Base-by-base conservation (phyloP, 2,888 invertebrate genomes). In the Blomia tropicalis region DNA sequence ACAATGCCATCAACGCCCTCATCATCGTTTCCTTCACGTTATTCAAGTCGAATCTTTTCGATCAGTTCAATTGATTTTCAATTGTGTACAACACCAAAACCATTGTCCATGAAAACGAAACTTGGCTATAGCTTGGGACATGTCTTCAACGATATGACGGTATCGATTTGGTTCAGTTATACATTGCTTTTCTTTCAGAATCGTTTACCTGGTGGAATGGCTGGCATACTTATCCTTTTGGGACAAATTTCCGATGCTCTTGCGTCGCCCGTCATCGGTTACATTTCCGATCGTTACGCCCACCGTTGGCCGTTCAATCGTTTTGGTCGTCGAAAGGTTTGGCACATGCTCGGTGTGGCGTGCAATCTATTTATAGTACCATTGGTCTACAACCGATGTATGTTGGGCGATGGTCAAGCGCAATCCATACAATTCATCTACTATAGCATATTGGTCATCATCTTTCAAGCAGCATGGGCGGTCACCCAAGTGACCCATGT, bases 161-260 rank as follows among this genome's bases (percentile, higher is more conserved):
- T 90, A 19, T 85, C 88, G 64, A 84, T 92, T 79, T 92, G 92
- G 91, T 92, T 92, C 75, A 86, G 86, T 1, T 92, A 92, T 74
- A 80, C 88, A 54, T 77, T 92, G 69, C 82, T 92, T 59, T 92
- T 83, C 74, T 83, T 89, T 69, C 65, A 68, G 47, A 58, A 64
- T 41, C 73, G 73, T 25, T 77, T 79, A 65, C 70, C 73, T 65
- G 72, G 75, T 62, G 68, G 70, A 7, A 69, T 75, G 19, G 67
- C 68, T 27, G 60, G 60, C 3, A 47, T 44, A 47, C 27, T 60
- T 5, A n/a, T 60, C 5, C 19, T 60, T 11, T 32, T 60, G n/a
- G 60, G 60, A 1, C 60, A 60, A 36, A 61, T 77, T 1, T 75
- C 75, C 31, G 78, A 79, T 69, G 78, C 75, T 2, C 60, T 78